These are phyloP conservation scores for Drosophila sp. DNA, from an alignment of 1,140 invertebrate genomes.

Conservation along the genomic window DNA sequence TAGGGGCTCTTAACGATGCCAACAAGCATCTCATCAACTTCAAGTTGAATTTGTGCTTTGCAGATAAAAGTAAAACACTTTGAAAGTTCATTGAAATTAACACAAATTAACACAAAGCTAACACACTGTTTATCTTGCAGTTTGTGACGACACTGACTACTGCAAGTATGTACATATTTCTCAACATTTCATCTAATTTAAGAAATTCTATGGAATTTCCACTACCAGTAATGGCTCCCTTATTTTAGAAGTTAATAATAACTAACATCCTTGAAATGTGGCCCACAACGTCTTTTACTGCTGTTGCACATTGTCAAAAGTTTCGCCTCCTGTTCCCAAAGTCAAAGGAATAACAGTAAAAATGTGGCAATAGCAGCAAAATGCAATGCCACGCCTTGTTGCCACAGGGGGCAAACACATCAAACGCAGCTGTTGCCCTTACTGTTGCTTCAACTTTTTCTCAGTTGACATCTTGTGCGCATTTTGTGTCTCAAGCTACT, in stretches of 20 bases:
- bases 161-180: background rate
- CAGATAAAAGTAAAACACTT: background rate
- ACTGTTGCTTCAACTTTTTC: conserved; percentile 28
- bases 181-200: too few species aligned
- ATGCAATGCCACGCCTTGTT: conserved; percentile 43
- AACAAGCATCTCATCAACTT: background rate
- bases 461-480: conserved; percentile 18
- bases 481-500: conserved; percentile 38
- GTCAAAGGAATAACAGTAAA: conserved; percentile 42
- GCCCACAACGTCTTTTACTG: conserved; percentile 7
- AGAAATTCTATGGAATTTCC: conserved; percentile 8
- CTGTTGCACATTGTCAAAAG: conserved; percentile 36
- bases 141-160: background rate
- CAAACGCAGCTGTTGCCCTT: conserved; percentile 59
- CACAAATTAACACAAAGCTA: too few species aligned
- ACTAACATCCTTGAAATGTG: conserved; percentile 27
- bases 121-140: background rate
- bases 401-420: conserved; percentile 41
- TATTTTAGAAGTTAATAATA: conserved; percentile 35
- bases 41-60: background rate
- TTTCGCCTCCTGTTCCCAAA: conserved; percentile 19
- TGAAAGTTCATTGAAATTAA: background rate
- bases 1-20: background rate
- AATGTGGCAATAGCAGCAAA: conserved; percentile 39
- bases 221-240: background rate